phyloP scores from a whole-genome alignment of 1,140 invertebrate species.

The Cotesia chilonis region DNA sequence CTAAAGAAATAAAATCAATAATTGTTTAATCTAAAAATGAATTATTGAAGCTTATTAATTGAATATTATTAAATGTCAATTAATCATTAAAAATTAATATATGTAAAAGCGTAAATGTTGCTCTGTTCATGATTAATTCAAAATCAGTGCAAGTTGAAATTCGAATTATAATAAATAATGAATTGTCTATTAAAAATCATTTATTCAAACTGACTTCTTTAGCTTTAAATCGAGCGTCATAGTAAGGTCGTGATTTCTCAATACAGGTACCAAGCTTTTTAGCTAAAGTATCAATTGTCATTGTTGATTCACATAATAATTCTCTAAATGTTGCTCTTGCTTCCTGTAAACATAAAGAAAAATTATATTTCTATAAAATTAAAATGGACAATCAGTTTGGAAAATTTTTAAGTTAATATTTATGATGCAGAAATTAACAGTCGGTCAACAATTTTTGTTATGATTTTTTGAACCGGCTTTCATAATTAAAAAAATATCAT shows the following conservation, averaged over 20 bases:
- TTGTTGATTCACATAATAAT: constrained; percentile 84
- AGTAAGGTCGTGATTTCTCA: constrained; percentile 90
- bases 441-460: neutral
- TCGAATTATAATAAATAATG: neutral
- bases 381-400: neutral
- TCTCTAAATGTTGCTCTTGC: constrained; percentile 84
- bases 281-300: constrained; percentile 81
- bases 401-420: neutral
- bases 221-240: constrained; percentile 82
- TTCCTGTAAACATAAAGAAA: constrained; percentile 68
- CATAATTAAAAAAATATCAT: neutral
- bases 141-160: constrained; percentile 8
- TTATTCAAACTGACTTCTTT: constrained; percentile 71
- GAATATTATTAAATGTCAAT: no score
- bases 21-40: constrained; percentile 22
- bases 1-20: constrained; percentile 49
- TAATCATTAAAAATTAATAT: no score
- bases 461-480: neutral
- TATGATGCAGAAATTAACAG: neutral
- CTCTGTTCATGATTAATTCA: no score
- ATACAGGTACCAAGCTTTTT: constrained; percentile 89
- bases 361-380: no score
- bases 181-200: neutral
- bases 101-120: no score
- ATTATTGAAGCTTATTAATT: neutral